Evolutionary conservation across 1,140 invertebrate genomes (phyloP).

Genomic region (Bombyx mandarina): DNA sequence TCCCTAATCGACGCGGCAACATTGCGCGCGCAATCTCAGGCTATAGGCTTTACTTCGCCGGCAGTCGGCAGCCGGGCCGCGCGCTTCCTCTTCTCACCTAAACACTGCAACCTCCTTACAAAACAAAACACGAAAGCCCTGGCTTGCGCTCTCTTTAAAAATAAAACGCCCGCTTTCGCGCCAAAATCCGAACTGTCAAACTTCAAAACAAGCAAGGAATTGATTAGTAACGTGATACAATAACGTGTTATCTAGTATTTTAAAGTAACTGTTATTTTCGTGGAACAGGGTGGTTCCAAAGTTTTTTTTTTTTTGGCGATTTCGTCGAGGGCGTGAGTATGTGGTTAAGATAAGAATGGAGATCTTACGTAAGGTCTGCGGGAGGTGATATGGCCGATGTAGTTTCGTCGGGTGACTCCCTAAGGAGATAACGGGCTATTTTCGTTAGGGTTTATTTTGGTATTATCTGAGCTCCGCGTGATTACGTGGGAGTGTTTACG

Average conservation of each 20-base stretch:
- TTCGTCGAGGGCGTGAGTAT: constrained; percentile 35
- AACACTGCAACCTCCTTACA: constrained; percentile 32
- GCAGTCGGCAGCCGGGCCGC: constrained; percentile 55
- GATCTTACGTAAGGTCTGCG: constrained; percentile 16
- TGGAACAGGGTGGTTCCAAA: constrained; percentile 4
- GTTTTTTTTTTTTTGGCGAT: constrained; percentile 7
- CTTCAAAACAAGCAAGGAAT: constrained; percentile 16
- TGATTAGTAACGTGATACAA: constrained; percentile 39
- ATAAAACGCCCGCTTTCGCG: constrained; percentile 38
- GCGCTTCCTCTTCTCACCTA: constrained; percentile 40
- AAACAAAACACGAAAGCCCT: constrained; percentile 56
- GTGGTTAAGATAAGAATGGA: constrained; percentile 25
- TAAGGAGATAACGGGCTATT: not conserved
- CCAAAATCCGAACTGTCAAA: constrained; percentile 31
- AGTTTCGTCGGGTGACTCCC: not conserved
- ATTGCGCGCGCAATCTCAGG: constrained; percentile 48
- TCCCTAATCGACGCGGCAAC: constrained; percentile 43
- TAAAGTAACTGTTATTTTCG: constrained; percentile 1
- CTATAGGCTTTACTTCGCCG: constrained; percentile 45
- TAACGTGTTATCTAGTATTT: constrained; percentile 10
- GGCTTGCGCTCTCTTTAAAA: constrained; percentile 28
- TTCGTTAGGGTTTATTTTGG: constrained; percentile 3
- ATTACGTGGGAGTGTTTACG: too few species aligned
- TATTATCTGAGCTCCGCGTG: not conserved
- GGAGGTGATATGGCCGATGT: constrained; percentile 7